A percentile compares a stretch with the other conserved stretches of the same genome.
Conservation (phyloP, 1,140 invertebrate genomes). For the Vanessa tameamea region DNA sequence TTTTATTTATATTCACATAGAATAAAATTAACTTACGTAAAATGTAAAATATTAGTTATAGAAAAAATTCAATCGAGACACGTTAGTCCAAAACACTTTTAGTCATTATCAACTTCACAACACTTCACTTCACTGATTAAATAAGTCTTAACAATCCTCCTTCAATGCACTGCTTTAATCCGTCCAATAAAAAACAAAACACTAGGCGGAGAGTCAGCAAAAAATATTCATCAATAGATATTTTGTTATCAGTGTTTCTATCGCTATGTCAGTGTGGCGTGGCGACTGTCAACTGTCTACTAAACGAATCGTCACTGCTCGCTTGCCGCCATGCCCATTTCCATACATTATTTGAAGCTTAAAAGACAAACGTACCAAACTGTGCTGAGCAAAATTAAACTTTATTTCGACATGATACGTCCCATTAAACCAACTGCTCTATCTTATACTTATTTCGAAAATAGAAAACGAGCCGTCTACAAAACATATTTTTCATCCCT, state of each 20-base stretch:
- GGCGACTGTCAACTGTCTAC: conserved; percentile 80
- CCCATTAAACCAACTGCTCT: conserved; percentile 3
- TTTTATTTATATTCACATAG: not conserved
- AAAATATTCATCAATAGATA: conserved; percentile 67
- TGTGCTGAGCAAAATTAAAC: conserved; percentile 26
- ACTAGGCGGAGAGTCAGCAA: conserved; percentile 51
- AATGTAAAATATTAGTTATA: conserved; percentile 8
- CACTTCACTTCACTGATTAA: conserved; percentile 58
- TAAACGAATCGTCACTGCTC: conserved; percentile 78
- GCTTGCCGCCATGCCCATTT: conserved; percentile 79
- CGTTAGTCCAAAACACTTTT: conserved; percentile 47
- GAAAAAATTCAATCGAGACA: conserved; percentile 37
- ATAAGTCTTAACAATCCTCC: conserved; percentile 20
- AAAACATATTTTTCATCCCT: conserved; percentile 62
- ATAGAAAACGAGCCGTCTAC: conserved; percentile 26
- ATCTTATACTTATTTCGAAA: conserved; percentile 23
- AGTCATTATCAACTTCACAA: conserved; percentile 57
- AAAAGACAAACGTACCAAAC: conserved; percentile 30
- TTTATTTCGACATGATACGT: conserved; percentile 31
- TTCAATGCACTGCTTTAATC: conserved; percentile 20
- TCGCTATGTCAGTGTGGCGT: conserved; percentile 79
- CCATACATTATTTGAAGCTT: conserved; percentile 40
- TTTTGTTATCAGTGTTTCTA: conserved; percentile 76
- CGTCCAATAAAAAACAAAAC: conserved; percentile 36
- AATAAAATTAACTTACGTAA: conserved; percentile 30